phyloP scores from a whole-genome alignment of 1,140 invertebrate species.

The Pollicipes pollicipes region DNA sequence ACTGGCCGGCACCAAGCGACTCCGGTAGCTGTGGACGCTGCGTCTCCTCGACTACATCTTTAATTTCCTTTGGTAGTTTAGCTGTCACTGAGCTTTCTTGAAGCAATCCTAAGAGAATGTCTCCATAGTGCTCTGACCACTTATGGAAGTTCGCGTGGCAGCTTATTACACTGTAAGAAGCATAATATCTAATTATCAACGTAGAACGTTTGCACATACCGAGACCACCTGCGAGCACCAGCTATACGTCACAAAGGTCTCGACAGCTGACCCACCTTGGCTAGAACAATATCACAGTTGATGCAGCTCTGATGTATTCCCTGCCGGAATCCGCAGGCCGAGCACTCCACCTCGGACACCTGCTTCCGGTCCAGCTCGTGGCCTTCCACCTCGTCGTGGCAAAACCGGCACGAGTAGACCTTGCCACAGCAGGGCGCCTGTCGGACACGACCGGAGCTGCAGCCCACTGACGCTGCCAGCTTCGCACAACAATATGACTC shows the following conservation, averaged over 20 bases:
- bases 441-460: not conserved
- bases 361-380: constrained; percentile 63
- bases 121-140: too few relatives aligned
- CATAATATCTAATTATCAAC: too few relatives aligned
- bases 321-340: constrained; percentile 57
- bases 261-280: too few relatives aligned
- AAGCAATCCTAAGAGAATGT: too few relatives aligned
- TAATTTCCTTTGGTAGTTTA: not conserved
- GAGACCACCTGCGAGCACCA: too few relatives aligned
- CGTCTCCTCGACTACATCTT: not conserved
- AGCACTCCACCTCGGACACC: constrained; percentile 61
- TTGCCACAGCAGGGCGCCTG: constrained; percentile 70
- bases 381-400: constrained; percentile 67
- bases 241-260: too few relatives aligned
- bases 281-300: constrained; percentile 32
- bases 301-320: constrained; percentile 55
- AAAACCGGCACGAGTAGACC: constrained; percentile 68
- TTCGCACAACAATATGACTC: too few relatives aligned
- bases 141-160: too few relatives aligned
- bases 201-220: too few relatives aligned
- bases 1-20: constrained; percentile 11
- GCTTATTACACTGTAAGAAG: too few relatives aligned
- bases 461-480: too few relatives aligned
- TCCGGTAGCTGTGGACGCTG: constrained; percentile 6
- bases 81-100: not conserved